Evolutionary conservation across 1,140 invertebrate species (phyloP).

Genomic region (Bombus vancouverensis): DNA sequence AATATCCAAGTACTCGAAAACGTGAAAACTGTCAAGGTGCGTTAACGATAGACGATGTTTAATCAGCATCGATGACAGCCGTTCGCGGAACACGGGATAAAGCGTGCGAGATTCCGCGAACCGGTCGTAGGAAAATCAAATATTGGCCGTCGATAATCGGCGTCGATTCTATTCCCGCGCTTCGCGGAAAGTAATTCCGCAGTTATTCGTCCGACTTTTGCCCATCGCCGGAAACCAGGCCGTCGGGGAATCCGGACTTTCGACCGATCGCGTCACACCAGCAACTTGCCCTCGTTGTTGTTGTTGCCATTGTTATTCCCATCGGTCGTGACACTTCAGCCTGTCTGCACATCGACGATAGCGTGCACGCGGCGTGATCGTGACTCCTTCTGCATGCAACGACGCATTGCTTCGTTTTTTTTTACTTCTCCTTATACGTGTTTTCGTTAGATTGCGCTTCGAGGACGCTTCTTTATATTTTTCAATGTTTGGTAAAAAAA

Average conservation of each 20-base stretch:
- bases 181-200: conserved; percentile 17
- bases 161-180: background rate
- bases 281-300: conserved; percentile 21
- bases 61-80: background rate
- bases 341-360: conserved; percentile 2
- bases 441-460: background rate
- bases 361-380: conserved; percentile 51
- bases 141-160: conserved; percentile 37
- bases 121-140: conserved; percentile 28
- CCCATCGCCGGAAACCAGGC: conserved; percentile 24
- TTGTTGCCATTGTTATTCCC: conserved; percentile 36
- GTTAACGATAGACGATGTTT: background rate
- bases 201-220: background rate
- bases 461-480: too few species aligned
- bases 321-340: conserved; percentile 14
- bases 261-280: conserved; percentile 8
- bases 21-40: too few species aligned
- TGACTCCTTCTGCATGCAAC: conserved; percentile 30
- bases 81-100: conserved; percentile 24
- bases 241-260: conserved; percentile 23
- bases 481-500: too few species aligned
- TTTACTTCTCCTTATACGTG: background rate
- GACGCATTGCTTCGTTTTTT: background rate
- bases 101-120: conserved; percentile 17
- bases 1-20: background rate